Conservation (phyloP, 1,140 invertebrate species). For the Rhyacophila brunnea region DNA sequence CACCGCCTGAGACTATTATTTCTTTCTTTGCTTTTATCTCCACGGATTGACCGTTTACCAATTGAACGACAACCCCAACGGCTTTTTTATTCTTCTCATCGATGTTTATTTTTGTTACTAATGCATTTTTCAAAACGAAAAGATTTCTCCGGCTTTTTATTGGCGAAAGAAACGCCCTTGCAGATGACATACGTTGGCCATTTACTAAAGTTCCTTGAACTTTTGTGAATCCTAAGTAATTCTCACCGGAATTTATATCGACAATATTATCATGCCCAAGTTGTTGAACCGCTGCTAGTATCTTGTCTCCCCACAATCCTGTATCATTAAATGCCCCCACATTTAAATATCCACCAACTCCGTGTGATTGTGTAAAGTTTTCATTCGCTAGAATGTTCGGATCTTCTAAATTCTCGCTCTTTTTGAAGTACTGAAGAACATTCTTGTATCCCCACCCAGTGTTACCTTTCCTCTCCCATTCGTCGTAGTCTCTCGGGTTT, state of each 20-base stretch:
- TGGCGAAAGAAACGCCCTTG: slow-evolving; percentile 54
- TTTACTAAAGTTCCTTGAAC: slow-evolving; percentile 47
- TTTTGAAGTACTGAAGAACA: slow-evolving; percentile 54
- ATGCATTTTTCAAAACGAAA: slow-evolving; percentile 54
- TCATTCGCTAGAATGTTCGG: neutral
- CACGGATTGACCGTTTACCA: slow-evolving; percentile 44
- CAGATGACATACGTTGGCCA: slow-evolving; percentile 45
- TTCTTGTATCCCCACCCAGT: slow-evolving; percentile 58
- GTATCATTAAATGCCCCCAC: slow-evolving; percentile 5
- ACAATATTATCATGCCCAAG: slow-evolving; percentile 48
- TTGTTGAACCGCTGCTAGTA: slow-evolving; percentile 41
- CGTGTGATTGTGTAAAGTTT: slow-evolving; percentile 9
- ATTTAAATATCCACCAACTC: neutral
- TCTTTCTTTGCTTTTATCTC: slow-evolving; percentile 58
- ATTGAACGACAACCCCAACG: slow-evolving; percentile 58
- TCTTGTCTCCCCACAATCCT: slow-evolving; percentile 49
- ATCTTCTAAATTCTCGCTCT: slow-evolving; percentile 40
- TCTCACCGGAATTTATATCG: slow-evolving; percentile 60
- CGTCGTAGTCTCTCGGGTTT: slow-evolving; percentile 57
- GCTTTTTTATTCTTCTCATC: slow-evolving; percentile 58
- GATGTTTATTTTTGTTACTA: slow-evolving; percentile 65
- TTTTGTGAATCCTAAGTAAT: slow-evolving; percentile 56
- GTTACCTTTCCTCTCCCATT: slow-evolving; percentile 58
- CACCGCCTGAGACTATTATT: slow-evolving; percentile 64
- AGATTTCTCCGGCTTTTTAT: slow-evolving; percentile 56